Evolutionary conservation across 64 coral and sea anemone genomes (phyloP).

Genomic region (Montipora capricornis): DNA sequence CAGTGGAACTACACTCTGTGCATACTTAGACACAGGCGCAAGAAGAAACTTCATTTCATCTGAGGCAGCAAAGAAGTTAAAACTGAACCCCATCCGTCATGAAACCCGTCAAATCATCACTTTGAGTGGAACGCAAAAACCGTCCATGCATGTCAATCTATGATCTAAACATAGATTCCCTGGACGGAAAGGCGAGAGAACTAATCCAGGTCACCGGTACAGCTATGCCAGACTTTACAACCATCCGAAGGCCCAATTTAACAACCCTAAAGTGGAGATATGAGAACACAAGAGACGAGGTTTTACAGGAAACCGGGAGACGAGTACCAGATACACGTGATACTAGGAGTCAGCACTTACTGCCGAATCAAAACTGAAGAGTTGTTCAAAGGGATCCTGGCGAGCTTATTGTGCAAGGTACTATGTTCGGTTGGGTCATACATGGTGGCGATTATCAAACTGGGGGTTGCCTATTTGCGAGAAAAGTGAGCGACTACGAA

Average conservation of each 20-base stretch:
- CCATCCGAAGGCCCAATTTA: conserved; percentile 36
- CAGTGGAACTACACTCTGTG: conserved; percentile 24
- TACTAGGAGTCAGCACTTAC: background rate
- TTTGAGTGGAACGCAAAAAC: conserved; percentile 55
- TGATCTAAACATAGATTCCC: conserved; percentile 29
- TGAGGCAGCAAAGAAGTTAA: conserved; percentile 49
- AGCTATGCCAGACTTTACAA: conserved; percentile 59
- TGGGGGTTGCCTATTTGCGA: background rate
- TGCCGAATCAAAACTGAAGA: conserved; percentile 61
- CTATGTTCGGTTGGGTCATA: conserved; percentile 26
- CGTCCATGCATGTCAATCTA: conserved; percentile 67
- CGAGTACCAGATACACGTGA: conserved; percentile 49
- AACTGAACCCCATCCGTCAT: conserved; percentile 33
- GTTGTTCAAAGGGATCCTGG: conserved; percentile 44
- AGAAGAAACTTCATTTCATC: conserved; percentile 65
- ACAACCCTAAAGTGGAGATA: background rate
- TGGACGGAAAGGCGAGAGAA: conserved; percentile 47
- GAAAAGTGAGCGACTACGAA: conserved; percentile 32
- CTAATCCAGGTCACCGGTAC: conserved; percentile 30
- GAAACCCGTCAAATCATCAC: conserved; percentile 52
- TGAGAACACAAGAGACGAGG: conserved; percentile 16
- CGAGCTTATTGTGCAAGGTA: background rate
- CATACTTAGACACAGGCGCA: conserved; percentile 65
- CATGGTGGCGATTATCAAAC: conserved; percentile 33
- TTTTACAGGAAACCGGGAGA: conserved; percentile 29